A percentile compares a stretch with the other conserved stretches of the same genome.
These are phyloP conservation scores for Chorisops tibialis DNA, from an alignment of 2,888 invertebrate species.

Conservation along the genomic window DNA sequence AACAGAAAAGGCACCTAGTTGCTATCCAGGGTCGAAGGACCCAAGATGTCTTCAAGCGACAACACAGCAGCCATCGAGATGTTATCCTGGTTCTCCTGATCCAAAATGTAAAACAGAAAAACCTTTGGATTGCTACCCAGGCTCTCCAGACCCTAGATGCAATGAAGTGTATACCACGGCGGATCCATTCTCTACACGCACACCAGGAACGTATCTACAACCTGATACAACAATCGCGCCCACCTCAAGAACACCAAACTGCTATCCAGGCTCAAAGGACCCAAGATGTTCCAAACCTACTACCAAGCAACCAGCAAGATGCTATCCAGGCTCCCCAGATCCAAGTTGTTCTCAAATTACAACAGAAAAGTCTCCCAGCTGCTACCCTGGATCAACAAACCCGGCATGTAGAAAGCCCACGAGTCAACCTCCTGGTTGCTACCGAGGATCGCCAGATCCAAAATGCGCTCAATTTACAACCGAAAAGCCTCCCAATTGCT, in stretches of 20 bases:
- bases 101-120: conserved; percentile 41
- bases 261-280: conserved; percentile 47
- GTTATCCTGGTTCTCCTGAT: conserved; percentile 40
- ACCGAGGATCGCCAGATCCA: conserved; percentile 43
- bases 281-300: too few species aligned
- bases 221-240: too few species aligned
- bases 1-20: conserved; percentile 36
- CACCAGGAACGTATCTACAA: conserved; percentile 35
- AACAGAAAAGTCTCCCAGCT: conserved; percentile 39
- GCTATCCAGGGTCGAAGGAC: conserved; percentile 47
- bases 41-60: conserved; percentile 42
- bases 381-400: conserved; percentile 43
- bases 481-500: conserved; percentile 45
- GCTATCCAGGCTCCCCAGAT: conserved; percentile 44
- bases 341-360: conserved; percentile 41
- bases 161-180: conserved; percentile 36
- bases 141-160: background rate
- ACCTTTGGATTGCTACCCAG: too few species aligned
- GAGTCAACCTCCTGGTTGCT: conserved; percentile 38
- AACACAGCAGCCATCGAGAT: conserved; percentile 27
- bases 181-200: conserved; percentile 42
- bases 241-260: conserved; percentile 38
- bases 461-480: conserved; percentile 37
- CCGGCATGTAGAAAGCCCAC: conserved; percentile 45
- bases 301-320: too few species aligned